Conservation (phyloP, 2,888 invertebrate species). For the Ectobius pallidus region DNA sequence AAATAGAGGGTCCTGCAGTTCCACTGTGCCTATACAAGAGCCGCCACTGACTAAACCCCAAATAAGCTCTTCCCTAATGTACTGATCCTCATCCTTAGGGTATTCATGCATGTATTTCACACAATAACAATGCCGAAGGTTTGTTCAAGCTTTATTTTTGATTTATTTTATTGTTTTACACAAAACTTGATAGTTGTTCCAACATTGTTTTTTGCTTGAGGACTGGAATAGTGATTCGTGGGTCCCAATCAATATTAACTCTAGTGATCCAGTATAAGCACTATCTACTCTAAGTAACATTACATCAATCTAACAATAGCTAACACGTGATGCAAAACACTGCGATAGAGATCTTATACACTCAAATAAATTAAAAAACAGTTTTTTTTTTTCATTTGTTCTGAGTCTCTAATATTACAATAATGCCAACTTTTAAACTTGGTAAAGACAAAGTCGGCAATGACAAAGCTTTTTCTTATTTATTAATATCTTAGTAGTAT, state of each 20-base stretch:
- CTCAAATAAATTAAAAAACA: conserved; percentile 39
- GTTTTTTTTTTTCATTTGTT: conserved; percentile 34
- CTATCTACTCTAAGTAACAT: conserved; percentile 41
- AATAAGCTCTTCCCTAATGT: too few relatives aligned
- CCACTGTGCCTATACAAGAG: too few relatives aligned
- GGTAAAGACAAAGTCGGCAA: conserved; percentile 41
- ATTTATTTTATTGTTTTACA: conserved; percentile 41
- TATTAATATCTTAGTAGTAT: conserved; percentile 38
- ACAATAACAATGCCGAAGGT: not conserved
- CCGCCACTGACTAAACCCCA: too few relatives aligned
- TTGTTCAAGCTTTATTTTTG: conserved; percentile 40
- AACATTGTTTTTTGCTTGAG: conserved; percentile 28
- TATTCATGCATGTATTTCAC: too few relatives aligned
- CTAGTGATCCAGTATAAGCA: conserved; percentile 34
- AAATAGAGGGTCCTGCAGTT: too few relatives aligned
- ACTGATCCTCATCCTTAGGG: too few relatives aligned
- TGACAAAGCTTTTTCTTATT: conserved; percentile 39
- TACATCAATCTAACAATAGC: conserved; percentile 43
- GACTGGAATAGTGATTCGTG: conserved; percentile 25
- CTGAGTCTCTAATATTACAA: conserved; percentile 32
- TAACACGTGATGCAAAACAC: conserved; percentile 43
- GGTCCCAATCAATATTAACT: conserved; percentile 29
- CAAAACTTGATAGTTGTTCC: conserved; percentile 39
- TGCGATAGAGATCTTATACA: conserved; percentile 42
- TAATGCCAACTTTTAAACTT: conserved; percentile 39